A percentile compares a stretch with the other conserved stretches of the same genome.
Evolutionary conservation across 2,113 vertebrate genomes (phyloP).

Genomic region (Thamnaconus septentrionalis): DNA sequence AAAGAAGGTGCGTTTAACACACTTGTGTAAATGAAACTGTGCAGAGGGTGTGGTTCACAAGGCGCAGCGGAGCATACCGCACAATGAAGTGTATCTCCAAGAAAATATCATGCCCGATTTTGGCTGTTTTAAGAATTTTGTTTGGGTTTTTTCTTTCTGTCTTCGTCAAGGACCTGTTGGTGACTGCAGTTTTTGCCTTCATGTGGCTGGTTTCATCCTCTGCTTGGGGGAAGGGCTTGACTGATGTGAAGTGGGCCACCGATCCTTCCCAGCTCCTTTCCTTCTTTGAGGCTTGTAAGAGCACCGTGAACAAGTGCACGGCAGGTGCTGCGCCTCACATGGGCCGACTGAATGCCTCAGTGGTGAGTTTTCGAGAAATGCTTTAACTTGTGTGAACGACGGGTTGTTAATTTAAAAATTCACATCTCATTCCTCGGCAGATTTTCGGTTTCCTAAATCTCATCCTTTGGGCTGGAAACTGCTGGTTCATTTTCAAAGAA

Average conservation of each 20-base stretch:
- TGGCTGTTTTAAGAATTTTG: neutral
- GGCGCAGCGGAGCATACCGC: neutral
- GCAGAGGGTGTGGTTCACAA: constrained; percentile 27
- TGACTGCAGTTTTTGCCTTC: constrained; percentile 87
- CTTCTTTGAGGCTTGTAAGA: constrained; percentile 68
- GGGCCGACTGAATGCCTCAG: constrained; percentile 90
- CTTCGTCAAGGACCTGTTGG: constrained; percentile 82
- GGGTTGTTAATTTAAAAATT: neutral
- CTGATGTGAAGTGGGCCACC: constrained; percentile 84
- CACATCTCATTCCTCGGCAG: constrained; percentile 61
- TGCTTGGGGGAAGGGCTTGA: constrained; percentile 91
- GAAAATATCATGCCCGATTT: neutral
- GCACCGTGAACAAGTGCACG: constrained; percentile 42
- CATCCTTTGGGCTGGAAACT: constrained; percentile 91
- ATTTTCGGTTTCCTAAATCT: constrained; percentile 94
- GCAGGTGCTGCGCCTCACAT: constrained; percentile 78
- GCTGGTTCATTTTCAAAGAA: constrained; percentile 97
- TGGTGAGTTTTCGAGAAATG: constrained; percentile 78
- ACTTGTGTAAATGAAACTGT: constrained; percentile 52
- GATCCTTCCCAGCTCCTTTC: constrained; percentile 69
- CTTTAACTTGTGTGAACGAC: neutral
- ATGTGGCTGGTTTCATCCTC: constrained; percentile 91
- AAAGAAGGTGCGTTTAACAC: constrained; percentile 33
- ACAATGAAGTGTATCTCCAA: neutral
- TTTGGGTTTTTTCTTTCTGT: neutral